Conservation (phyloP, 2,113 vertebrate genomes). For the Microcebus griseorufus region DNA sequence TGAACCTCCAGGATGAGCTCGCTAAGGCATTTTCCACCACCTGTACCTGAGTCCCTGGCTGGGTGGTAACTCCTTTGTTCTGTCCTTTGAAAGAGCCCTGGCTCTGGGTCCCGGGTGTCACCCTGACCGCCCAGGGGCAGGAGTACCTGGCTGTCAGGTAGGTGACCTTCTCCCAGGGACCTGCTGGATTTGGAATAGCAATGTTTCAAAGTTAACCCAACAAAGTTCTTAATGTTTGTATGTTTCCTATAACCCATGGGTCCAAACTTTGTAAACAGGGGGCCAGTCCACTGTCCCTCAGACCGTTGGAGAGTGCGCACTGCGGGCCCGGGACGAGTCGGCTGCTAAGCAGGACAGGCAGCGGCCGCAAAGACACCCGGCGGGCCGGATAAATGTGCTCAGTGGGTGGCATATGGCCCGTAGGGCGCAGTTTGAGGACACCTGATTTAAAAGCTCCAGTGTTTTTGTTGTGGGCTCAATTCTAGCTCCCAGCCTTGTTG, state of each 20-base stretch:
- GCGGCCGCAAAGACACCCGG: too few species aligned
- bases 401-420: too few species aligned
- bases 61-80: background rate
- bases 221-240: background rate
- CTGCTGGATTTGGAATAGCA: background rate
- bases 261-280: too few species aligned
- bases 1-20: conserved; percentile 62
- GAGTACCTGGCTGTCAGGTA: background rate
- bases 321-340: too few species aligned
- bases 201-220: background rate
- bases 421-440: too few species aligned
- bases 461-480: background rate
- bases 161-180: background rate
- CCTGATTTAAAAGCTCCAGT: background rate
- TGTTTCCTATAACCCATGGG: background rate
- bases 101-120: rapidly evolving
- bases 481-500: background rate
- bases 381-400: too few species aligned
- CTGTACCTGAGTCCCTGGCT: background rate
- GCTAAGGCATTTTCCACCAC: conserved; percentile 57
- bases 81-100: background rate
- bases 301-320: too few species aligned
- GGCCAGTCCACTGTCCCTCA: too few species aligned
- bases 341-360: too few species aligned
- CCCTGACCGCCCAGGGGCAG: rapidly evolving